Conservation (phyloP, 2,113 vertebrate species). For the Planiliza haematocheilus region DNA sequence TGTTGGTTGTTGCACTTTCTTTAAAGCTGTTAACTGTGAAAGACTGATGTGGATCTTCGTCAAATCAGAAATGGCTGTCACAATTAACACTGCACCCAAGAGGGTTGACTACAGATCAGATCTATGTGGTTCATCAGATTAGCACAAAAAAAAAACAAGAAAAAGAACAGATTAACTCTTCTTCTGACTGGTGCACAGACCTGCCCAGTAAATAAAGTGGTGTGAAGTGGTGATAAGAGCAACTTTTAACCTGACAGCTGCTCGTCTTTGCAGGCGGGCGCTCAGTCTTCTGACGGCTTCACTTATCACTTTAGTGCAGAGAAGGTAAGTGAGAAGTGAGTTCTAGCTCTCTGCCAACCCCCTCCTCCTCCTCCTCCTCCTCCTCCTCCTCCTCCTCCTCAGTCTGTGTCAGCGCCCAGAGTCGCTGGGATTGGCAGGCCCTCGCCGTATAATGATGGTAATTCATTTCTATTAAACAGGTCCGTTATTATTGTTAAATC, state of each 20-base stretch:
- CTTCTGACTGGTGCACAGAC: no score
- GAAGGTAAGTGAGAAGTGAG: slow-evolving; percentile 21
- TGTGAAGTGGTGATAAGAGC: background rate
- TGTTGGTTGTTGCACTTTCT: no score
- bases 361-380: background rate
- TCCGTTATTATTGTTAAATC: slow-evolving; percentile 74
- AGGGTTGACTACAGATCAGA: no score
- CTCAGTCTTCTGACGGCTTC: slow-evolving; percentile 24
- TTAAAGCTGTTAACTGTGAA: no score
- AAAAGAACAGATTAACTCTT: no score
- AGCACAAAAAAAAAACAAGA: no score
- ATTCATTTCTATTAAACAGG: slow-evolving; percentile 78
- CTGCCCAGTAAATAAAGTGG: background rate
- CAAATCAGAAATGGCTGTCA: no score
- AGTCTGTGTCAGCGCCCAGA: slow-evolving; percentile 38
- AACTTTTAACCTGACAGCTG: slow-evolving; percentile 23
- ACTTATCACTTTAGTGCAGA: slow-evolving; percentile 50
- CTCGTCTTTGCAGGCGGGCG: slow-evolving; percentile 23
- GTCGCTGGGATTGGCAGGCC: slow-evolving; percentile 66
- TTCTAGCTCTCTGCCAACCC: slow-evolving; percentile 23
- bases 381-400: no score
- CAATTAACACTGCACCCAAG: no score
- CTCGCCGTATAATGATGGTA: slow-evolving; percentile 64
- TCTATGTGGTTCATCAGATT: no score
- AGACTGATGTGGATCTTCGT: no score